Percentiles rank a stretch among this genome's conserved stretches.
Conservation (phyloP, 2,888 invertebrate genomes). For the Chrysina gloriosa region DNA sequence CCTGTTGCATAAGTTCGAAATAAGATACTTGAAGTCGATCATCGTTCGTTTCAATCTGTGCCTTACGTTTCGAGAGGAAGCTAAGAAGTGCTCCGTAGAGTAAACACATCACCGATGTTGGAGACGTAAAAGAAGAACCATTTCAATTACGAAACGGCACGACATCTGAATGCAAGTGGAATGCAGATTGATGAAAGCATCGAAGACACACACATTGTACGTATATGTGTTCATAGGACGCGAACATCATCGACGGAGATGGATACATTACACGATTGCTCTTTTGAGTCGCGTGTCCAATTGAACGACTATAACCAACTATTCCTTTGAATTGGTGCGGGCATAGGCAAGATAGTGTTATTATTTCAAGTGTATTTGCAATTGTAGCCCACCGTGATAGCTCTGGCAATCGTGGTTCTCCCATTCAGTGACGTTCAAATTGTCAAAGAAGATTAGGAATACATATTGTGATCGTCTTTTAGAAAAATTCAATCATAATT, state of each 20-base stretch:
- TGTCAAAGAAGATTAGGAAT: slow-evolving; percentile 31
- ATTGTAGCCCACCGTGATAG: slow-evolving; percentile 41
- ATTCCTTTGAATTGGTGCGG: slow-evolving; percentile 44
- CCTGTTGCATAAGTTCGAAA: slow-evolving; percentile 3
- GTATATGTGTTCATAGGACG: slow-evolving; percentile 9
- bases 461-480: slow-evolving; percentile 31
- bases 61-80: background rate
- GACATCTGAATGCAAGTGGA: slow-evolving; percentile 39
- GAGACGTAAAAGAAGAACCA: slow-evolving; percentile 39
- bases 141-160: slow-evolving; percentile 42
- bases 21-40: slow-evolving; percentile 23
- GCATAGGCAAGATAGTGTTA: slow-evolving; percentile 45
- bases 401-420: slow-evolving; percentile 28
- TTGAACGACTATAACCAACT: slow-evolving; percentile 53
- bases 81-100: slow-evolving; percentile 27
- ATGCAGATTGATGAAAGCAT: slow-evolving; percentile 39
- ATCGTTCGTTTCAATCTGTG: slow-evolving; percentile 21
- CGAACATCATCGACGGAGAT: slow-evolving; percentile 29
- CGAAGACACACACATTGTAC: slow-evolving; percentile 14
- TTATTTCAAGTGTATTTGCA: slow-evolving; percentile 39
- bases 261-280: slow-evolving; percentile 42
- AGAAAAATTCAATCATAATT: slow-evolving; percentile 39
- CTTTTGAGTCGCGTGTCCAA: slow-evolving; percentile 54
- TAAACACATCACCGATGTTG: slow-evolving; percentile 24
- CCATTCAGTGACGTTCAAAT: slow-evolving; percentile 22